Base-by-base conservation (phyloP, 2,888 invertebrate species). In the Hermaeophaga mercurialis region DNA sequence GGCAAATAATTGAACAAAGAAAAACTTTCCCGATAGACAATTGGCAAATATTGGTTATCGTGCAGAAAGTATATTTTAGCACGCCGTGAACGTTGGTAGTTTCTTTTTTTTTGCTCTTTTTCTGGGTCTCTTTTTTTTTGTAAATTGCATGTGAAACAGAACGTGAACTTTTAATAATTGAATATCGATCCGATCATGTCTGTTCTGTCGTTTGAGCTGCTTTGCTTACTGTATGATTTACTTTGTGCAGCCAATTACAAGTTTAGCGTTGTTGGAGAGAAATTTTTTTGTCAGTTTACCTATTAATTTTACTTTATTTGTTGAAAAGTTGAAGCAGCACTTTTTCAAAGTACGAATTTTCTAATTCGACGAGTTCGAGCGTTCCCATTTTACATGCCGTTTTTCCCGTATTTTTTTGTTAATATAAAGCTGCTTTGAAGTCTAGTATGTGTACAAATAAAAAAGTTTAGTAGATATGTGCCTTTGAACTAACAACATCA, bases 231-330 rank as follows among this genome's bases (percentile, higher is more conserved):
- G 62, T 70, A 69, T 68, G 68, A 71, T 72, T 72, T 69, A 70
- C 69, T 72, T 72, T 71, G 71, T 72, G 69, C 69, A 70, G 66
- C 67, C 70, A 70, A 71, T 72, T 73, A 72, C 70, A 69, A 71
- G 66, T 67, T 70, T 67, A 67, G 64, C 68, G 66, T 53, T 61
- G 67, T 65, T 65, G 59, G 62, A 61, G 59, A 53, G 43, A 63
- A 60, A 61, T 68, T 70, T 66, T 54, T 62, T 64, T 59, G 55
- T 50, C 55, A 61, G 54, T 57, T 57, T 56, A 56, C 55, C 61
- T 59, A 64, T 61, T 59, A 61, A 62, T 61, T 64, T 64, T 61
- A 55, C 60, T 55, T 57, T 57, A 60, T 62, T 58, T 60, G 49
- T 55, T 56, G 54, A 48, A 59, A 59, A 59, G 50, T 56, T 56